Percentiles rank a stretch among this genome's conserved stretches.
phyloP scores from a whole-genome alignment of 2,113 vertebrate genomes.

The Philantomba maxwellii region DNA sequence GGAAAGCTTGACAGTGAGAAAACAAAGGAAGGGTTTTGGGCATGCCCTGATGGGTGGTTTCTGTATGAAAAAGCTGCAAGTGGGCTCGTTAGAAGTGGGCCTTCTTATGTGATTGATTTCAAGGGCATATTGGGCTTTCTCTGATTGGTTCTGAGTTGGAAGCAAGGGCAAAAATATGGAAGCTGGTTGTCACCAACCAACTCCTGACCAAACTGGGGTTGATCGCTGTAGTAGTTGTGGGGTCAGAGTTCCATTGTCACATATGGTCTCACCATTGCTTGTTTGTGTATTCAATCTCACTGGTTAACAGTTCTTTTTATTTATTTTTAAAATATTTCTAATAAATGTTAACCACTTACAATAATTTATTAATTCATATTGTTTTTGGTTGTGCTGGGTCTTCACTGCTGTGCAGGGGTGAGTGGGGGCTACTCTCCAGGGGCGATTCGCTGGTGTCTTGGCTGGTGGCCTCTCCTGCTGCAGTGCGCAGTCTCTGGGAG shows the following conservation, averaged over 20 bases:
- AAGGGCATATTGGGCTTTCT: neutral
- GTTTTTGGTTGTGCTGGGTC: neutral
- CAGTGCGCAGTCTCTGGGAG: neutral
- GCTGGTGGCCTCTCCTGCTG: neutral
- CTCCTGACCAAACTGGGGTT: neutral
- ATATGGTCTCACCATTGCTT: neutral
- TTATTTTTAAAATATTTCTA: neutral
- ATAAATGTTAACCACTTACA: neutral
- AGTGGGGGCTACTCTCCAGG: neutral
- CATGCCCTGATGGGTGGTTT: neutral
- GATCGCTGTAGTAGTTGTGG: neutral
- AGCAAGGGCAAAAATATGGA: neutral
- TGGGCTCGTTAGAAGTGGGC: neutral
- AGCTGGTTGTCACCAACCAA: neutral
- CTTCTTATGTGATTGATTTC: neutral
- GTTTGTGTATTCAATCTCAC: neutral
- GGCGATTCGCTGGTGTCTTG: fast-evolving
- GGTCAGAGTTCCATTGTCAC: neutral
- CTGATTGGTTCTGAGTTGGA: neutral
- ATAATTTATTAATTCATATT: fast-evolving
- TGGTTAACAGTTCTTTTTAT: neutral
- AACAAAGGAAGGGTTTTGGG: neutral
- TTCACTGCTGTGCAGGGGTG: neutral
- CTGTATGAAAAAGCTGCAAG: neutral
- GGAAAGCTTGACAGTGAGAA: neutral